Conservation (phyloP, 2,113 vertebrate species). For the Microtus richardsoni region DNA sequence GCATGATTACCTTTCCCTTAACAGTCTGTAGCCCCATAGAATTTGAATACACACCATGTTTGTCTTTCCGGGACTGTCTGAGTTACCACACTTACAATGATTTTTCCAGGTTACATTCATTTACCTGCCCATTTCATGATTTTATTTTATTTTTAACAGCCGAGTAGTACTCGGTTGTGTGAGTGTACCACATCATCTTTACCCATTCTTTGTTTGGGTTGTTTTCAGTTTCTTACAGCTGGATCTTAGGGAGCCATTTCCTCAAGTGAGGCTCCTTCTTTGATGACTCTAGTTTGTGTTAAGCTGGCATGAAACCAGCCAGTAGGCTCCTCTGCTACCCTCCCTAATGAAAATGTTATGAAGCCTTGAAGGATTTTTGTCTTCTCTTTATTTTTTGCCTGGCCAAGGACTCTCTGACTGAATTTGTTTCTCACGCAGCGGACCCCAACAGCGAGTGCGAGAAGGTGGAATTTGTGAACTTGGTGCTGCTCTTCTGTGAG, state of each 20-base stretch:
- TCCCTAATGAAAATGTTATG: neutral
- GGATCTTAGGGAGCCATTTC: neutral
- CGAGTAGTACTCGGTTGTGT: neutral
- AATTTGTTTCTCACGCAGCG: slow-evolving; percentile 72
- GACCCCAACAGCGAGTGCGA: slow-evolving; percentile 87
- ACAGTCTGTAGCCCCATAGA: neutral
- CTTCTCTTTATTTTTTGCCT: accelerated
- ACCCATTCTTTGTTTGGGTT: neutral
- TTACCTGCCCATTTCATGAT: neutral
- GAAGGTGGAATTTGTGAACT: slow-evolving; percentile 88
- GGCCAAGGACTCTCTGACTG: neutral
- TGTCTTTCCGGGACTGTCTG: neutral
- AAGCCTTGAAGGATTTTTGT: neutral
- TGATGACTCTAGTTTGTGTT: neutral
- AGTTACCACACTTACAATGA: neutral
- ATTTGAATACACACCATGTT: neutral
- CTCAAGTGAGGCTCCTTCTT: neutral
- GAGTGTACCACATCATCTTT: neutral
- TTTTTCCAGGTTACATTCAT: neutral
- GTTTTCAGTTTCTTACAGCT: neutral
- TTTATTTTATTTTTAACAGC: neutral
- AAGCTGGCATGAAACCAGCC: neutral
- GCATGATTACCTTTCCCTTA: neutral
- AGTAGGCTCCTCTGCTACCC: neutral
- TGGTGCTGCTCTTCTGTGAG: slow-evolving; percentile 89